phyloP scores from a whole-genome alignment of 2,113 vertebrate genomes.

The Pseudorasbora parva region DNA sequence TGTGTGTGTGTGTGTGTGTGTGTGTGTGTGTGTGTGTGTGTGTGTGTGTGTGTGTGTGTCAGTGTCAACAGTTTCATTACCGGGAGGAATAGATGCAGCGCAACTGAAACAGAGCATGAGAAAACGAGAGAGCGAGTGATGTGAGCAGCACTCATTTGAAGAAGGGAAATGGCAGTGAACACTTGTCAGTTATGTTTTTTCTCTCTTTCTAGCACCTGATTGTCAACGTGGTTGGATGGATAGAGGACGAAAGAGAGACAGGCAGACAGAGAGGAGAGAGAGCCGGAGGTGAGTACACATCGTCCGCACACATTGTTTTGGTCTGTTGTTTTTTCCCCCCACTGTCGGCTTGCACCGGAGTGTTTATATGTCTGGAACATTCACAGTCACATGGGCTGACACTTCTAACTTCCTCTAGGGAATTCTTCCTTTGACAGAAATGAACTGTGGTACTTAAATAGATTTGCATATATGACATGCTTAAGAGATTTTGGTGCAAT shows the following conservation, averaged over 20 bases:
- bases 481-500: not conserved
- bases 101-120: conserved; percentile 40
- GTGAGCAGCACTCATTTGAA: conserved; percentile 23
- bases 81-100: conserved; percentile 41
- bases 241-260: conserved; percentile 1
- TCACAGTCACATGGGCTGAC: not conserved
- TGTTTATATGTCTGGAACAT: conserved; percentile 4
- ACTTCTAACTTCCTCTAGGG: not conserved
- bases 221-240: conserved; percentile 14
- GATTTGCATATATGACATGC: not conserved
- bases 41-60: conserved; percentile 36
- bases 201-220: conserved; percentile 35
- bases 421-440: not conserved
- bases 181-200: conserved; percentile 26
- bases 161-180: conserved; percentile 32
- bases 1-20: conserved; percentile 18
- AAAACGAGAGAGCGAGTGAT: conserved; percentile 19
- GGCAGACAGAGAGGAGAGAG: conserved; percentile 13
- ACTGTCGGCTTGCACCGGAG: not conserved
- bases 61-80: conserved; percentile 66
- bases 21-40: conserved; percentile 7
- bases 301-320: conserved; percentile 3
- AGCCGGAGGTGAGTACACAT: conserved; percentile 40
- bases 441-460: not conserved
- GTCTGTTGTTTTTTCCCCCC: not conserved